These are phyloP conservation scores for Ephialtes manifestator DNA, from an alignment of 2,888 invertebrate species.

Conservation along the genomic window DNA sequence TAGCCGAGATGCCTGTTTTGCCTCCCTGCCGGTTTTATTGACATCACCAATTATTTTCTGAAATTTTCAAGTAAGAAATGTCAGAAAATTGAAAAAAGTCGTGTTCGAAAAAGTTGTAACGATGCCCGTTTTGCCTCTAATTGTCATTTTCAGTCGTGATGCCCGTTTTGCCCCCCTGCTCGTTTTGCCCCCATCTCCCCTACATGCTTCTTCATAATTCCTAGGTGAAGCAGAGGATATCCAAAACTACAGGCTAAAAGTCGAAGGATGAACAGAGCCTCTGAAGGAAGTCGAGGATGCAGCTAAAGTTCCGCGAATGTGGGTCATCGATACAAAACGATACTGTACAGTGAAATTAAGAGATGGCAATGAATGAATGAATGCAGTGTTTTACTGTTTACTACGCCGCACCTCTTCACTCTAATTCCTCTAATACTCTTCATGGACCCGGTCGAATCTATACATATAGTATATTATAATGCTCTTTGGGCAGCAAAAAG, in stretches of 20 bases:
- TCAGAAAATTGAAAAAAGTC: no score
- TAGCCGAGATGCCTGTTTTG: no score
- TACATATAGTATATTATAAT: slow-evolving; percentile 14
- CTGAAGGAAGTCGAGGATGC: background rate
- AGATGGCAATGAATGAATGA: slow-evolving; percentile 76
- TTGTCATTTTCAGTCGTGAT: no score
- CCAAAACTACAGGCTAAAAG: background rate
- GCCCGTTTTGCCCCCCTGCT: no score
- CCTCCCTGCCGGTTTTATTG: no score
- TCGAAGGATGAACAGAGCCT: slow-evolving; percentile 8
- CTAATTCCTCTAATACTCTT: slow-evolving; percentile 38
- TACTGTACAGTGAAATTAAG: slow-evolving; percentile 7
- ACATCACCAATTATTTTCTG: no score
- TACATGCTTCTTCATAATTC: background rate
- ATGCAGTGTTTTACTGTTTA: slow-evolving; percentile 77
- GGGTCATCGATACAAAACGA: slow-evolving; percentile 72
- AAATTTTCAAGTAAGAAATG: no score
- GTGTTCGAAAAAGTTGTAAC: no score
- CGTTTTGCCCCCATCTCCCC: no score
- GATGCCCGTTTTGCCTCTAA: no score
- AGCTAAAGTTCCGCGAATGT: slow-evolving; percentile 76
- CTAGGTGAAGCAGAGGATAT: slow-evolving; percentile 15
- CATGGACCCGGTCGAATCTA: background rate
- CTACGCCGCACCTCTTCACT: slow-evolving; percentile 43
- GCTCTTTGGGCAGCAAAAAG: slow-evolving; percentile 14